Conservation (phyloP, 2,797 vertebrate genomes). For the Ibycter americanus region DNA sequence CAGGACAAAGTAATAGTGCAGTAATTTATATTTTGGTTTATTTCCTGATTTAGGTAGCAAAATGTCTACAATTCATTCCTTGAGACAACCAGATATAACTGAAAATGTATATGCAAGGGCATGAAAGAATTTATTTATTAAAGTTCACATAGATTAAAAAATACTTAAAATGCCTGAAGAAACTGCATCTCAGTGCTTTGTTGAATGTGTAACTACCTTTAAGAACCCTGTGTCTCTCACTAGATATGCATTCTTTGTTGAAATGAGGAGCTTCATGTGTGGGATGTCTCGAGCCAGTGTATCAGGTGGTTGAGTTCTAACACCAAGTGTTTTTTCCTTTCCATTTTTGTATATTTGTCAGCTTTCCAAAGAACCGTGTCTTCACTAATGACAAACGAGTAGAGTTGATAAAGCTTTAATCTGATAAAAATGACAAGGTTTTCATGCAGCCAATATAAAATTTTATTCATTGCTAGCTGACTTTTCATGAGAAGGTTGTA, state of each 20-base stretch:
- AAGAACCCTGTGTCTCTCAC: neutral
- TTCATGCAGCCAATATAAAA: neutral
- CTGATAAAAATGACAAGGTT: neutral
- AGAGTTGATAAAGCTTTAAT: neutral
- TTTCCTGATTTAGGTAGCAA: neutral
- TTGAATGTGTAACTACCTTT: neutral
- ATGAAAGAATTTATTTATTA: neutral
- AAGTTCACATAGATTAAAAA: neutral
- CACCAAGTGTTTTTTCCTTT: neutral
- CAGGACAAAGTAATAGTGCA: neutral
- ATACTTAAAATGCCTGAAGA: neutral
- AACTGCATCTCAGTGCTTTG: neutral
- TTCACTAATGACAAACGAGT: neutral
- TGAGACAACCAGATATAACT: neutral
- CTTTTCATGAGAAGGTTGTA: neutral
- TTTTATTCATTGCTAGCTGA: slow-evolving; percentile 11
- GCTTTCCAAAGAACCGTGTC: neutral
- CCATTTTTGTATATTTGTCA: neutral
- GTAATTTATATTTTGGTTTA: neutral
- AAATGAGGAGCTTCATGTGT: neutral
- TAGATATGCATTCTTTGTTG: neutral
- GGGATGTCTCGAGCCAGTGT: neutral
- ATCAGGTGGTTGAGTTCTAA: neutral
- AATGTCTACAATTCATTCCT: neutral
- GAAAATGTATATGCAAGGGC: neutral